Percentiles rank a stretch among this genome's conserved stretches.
These are phyloP conservation scores for Scaptomyza caliginosa DNA, from an alignment of 2,888 invertebrate genomes.

Conservation along the genomic window DNA sequence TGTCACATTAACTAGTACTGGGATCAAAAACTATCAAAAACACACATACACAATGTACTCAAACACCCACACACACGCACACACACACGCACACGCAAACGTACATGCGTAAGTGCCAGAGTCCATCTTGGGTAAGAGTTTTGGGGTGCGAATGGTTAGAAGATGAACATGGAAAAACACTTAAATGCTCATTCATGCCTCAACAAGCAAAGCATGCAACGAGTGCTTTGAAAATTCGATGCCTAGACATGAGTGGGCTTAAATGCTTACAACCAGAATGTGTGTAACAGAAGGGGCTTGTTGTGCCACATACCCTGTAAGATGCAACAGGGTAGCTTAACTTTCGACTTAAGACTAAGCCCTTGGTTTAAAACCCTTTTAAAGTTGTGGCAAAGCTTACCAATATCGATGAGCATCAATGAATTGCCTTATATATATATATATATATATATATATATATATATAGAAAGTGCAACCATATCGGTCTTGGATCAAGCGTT, in stretches of 20 bases:
- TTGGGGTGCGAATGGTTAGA: not conserved
- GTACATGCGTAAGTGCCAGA: not conserved
- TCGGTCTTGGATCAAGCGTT: no score
- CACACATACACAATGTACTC: slow-evolving; percentile 1
- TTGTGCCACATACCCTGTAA: not conserved
- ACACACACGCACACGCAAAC: not conserved
- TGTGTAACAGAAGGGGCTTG: not conserved
- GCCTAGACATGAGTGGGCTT: slow-evolving; percentile 4
- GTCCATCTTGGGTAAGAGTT: not conserved
- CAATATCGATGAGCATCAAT: no score
- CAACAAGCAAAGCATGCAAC: slow-evolving; percentile 31
- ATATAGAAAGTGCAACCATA: no score
- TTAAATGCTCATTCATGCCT: slow-evolving; percentile 53
- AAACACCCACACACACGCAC: slow-evolving; percentile 1
- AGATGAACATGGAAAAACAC: slow-evolving; percentile 52
- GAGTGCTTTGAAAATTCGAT: slow-evolving; percentile 21
- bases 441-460: no score
- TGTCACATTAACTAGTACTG: not conserved
- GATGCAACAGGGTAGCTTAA: no score
- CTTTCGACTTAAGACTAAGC: no score
- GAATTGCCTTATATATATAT: no score
- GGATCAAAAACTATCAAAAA: slow-evolving; percentile 8
- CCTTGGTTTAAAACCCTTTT: no score
- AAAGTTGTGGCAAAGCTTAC: no score
- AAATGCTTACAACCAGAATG: not conserved